Base-by-base conservation (phyloP, 2,797 vertebrate genomes). In the Sebastes variabilis region DNA sequence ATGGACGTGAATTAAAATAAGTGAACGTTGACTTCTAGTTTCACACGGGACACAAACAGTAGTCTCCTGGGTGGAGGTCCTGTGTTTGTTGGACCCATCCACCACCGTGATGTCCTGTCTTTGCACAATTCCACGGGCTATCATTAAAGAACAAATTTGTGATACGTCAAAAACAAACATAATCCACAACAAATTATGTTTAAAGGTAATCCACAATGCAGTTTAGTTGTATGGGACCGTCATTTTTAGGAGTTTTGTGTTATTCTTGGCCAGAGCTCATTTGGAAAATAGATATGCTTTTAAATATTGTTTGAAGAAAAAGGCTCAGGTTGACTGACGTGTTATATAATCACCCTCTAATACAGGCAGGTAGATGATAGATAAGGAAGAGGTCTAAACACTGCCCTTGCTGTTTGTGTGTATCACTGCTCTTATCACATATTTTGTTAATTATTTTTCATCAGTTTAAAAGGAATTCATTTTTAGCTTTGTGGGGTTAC, bases 401-500 rank as follows among this genome's bases (percentile, higher is more conserved):
- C 5, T n/a, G 24, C 16, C 55, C 34, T 20, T 42, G 34, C 20
- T 52, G 65, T 64, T 64, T 64, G 46, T 32, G 22, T 58, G 25
- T 46, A 77, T 55, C n/a, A 12, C 62, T 27, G 25, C 16, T 27
- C 36, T 49, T 65, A 52, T 67, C 66, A 22, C 56, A 65, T 77
- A 27, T 79, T 65, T 68, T 74, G 13, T 71, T 18, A 25, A 77
- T 76, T 74, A 46, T 61, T 18, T 77, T 76, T 70, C 27, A 71
- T 79, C 36, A 25, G 2, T 64, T 70, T 61, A 61, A 55, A 68
- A 54, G 27, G 54, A 65, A 34, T 75, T 72, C 5, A 34, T 73
- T 46, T 34, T 61, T 52, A 76, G 10, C 36, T 59, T 5, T 27
- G 52, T 20, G 14, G 22, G 34, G 52, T 80, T 70, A 27, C 27